These are phyloP conservation scores for Ormyrus thymus DNA, from an alignment of 2,888 invertebrate genomes.

Conservation along the genomic window DNA sequence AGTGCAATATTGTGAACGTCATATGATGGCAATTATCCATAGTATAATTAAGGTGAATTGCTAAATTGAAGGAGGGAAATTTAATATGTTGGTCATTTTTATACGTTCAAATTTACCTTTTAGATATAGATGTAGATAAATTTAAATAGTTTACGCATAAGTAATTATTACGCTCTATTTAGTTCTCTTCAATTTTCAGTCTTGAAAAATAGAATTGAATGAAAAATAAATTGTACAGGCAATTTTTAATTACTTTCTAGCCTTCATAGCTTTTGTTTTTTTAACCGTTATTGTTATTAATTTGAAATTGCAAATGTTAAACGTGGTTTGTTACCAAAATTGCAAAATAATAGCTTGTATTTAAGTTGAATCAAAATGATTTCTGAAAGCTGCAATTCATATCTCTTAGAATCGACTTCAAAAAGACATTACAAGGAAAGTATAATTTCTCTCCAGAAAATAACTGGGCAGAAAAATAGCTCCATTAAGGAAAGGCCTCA, in stretches of 20 bases:
- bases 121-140: background rate
- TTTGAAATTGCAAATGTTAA: too few species aligned
- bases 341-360: background rate
- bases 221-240: background rate
- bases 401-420: background rate
- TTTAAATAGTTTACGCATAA: background rate
- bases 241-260: background rate
- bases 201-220: too few species aligned
- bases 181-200: background rate
- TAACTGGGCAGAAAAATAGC: background rate
- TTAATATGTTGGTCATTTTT: too few species aligned
- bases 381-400: constrained; percentile 2
- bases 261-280: background rate
- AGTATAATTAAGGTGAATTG: too few species aligned
- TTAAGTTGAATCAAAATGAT: background rate
- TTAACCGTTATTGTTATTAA: background rate
- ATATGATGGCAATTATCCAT: too few species aligned
- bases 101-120: too few species aligned
- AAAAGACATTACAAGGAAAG: constrained; percentile 36
- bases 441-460: constrained; percentile 31
- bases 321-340: too few species aligned
- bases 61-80: too few species aligned
- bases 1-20: too few species aligned
- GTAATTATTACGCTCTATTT: constrained; percentile 7
- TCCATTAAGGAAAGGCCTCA: background rate